Conservation (phyloP, 2,888 invertebrate species). For the Geophilus truncorum region DNA sequence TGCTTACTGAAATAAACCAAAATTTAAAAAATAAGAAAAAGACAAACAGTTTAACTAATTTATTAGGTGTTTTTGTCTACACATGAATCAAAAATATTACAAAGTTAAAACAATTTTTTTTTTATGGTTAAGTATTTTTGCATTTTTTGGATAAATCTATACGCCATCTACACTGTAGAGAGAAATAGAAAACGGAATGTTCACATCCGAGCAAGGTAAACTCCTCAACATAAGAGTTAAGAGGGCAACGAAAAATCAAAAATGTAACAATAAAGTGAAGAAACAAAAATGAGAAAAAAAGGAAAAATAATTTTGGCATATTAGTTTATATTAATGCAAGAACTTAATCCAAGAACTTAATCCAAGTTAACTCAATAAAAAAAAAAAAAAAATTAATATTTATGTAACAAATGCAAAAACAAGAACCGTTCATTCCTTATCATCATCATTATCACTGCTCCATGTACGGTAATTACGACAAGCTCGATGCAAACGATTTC, state of each 20-base stretch:
- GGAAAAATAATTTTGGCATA: no score
- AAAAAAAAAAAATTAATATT: no score
- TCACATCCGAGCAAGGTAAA: neutral
- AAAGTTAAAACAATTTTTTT: neutral
- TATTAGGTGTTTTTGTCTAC: neutral
- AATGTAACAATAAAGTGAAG: no score
- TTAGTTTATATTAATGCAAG: no score
- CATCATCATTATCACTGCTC: neutral
- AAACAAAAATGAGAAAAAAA: no score
- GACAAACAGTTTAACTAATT: neutral
- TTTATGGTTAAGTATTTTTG: neutral
- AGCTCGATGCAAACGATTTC: conserved; percentile 16
- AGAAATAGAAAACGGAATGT: neutral
- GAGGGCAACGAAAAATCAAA: no score
- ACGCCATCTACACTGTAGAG: neutral
- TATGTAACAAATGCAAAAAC: no score
- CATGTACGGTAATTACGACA: conserved; percentile 12
- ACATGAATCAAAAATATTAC: neutral
- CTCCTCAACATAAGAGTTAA: no score
- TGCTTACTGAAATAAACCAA: neutral
- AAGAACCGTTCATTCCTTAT: no score
- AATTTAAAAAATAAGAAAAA: no score
- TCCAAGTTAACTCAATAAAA: no score
- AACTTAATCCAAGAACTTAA: no score
- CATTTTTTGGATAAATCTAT: neutral